A percentile compares a stretch with the other conserved stretches of the same genome.
phyloP scores from a whole-genome alignment of 2,113 vertebrate species.

The Melanerpes formicivorus region DNA sequence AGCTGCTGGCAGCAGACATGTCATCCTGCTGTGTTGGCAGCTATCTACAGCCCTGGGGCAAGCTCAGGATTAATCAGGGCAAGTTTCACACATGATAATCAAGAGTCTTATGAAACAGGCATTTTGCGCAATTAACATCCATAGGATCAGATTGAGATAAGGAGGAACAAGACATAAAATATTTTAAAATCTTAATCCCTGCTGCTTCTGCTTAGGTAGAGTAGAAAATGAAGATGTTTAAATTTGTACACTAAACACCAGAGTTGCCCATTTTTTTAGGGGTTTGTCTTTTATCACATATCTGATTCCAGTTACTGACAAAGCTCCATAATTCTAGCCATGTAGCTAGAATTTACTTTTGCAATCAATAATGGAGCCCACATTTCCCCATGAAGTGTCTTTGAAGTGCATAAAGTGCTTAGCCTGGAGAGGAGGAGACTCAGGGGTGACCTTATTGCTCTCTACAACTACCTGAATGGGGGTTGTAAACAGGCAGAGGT shows the following conservation, averaged over 20 bases:
- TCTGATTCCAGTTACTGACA: not conserved
- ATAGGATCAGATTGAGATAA: not conserved
- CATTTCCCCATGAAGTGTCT: not conserved
- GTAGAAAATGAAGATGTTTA: not conserved
- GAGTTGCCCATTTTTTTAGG: not conserved
- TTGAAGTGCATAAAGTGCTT: slow-evolving; percentile 18
- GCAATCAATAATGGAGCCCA: not conserved
- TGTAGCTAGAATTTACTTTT: not conserved
- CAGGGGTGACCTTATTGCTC: too few relatives aligned
- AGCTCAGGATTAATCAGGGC: not conserved
- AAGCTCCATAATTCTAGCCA: not conserved
- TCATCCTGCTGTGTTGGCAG: not conserved
- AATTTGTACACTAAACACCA: not conserved
- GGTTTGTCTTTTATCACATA: not conserved
- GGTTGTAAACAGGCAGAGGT: too few relatives aligned
- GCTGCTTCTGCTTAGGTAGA: not conserved
- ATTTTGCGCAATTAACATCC: not conserved
- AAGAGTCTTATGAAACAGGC: fast-evolving
- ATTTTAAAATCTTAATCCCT: not conserved
- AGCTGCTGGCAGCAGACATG: not conserved
- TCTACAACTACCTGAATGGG: too few relatives aligned
- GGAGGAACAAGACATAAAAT: not conserved
- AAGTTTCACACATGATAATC: not conserved
- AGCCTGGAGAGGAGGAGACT: too few relatives aligned
- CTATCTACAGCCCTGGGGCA: not conserved